Percentiles rank a stretch among this genome's conserved stretches.
phyloP scores from a whole-genome alignment of 2,113 vertebrate genomes.

The Nymphicus hollandicus region DNA sequence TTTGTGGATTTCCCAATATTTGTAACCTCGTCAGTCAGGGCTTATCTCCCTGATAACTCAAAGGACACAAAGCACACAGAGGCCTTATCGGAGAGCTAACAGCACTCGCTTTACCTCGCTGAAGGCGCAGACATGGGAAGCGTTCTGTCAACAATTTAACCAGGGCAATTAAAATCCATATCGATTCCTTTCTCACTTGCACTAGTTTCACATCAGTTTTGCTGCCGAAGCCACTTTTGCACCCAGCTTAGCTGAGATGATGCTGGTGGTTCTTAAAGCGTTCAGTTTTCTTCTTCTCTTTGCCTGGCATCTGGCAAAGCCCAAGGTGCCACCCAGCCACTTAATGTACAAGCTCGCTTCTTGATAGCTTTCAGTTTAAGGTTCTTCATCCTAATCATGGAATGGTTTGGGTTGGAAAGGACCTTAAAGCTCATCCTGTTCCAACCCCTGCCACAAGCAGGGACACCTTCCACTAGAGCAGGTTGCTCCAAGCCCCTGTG shows the following conservation, averaged over 20 bases:
- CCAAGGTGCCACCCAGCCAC: fast-evolving
- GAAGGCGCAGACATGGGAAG: conserved; percentile 12
- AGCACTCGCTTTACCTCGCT: neutral
- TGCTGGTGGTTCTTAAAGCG: neutral
- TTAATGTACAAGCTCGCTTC: neutral
- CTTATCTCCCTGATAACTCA: conserved; percentile 57
- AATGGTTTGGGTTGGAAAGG: neutral
- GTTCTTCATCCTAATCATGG: neutral
- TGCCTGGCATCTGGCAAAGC: too few species aligned
- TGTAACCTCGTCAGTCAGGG: conserved; percentile 40
- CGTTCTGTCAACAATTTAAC: conserved; percentile 22
- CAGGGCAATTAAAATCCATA: neutral
- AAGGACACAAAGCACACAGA: conserved; percentile 28
- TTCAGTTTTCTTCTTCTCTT: neutral
- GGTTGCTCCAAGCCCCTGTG: fast-evolving
- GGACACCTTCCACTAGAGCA: neutral
- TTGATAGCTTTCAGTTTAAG: neutral
- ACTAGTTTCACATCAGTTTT: neutral
- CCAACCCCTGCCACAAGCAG: neutral
- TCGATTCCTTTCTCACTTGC: neutral
- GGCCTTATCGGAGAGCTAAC: conserved; percentile 39
- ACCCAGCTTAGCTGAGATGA: fast-evolving
- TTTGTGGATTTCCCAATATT: conserved; percentile 59
- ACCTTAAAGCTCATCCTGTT: neutral
- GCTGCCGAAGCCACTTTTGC: neutral